Evolutionary conservation across 2,113 vertebrate species (phyloP).

Genomic region (Pseudois nayaur): DNA sequence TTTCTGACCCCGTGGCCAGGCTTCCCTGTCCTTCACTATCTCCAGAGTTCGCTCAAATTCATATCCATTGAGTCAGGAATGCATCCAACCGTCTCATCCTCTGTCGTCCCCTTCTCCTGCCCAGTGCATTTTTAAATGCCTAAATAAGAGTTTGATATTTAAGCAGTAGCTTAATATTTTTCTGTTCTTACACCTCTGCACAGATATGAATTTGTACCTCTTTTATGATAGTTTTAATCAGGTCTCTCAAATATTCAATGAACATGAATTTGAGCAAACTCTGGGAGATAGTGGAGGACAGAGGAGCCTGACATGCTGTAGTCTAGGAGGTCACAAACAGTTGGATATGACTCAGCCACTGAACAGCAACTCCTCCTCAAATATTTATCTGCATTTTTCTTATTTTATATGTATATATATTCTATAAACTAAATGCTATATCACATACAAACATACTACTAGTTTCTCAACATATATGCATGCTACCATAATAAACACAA

Average conservation of each 20-base stretch:
- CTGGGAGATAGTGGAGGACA: neutral
- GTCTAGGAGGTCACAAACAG: neutral
- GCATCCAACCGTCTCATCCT: neutral
- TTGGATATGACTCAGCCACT: neutral
- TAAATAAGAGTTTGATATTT: neutral
- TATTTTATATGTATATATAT: neutral
- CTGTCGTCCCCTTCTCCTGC: neutral
- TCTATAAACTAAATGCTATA: neutral
- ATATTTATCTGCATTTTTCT: neutral
- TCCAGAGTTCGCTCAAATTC: neutral
- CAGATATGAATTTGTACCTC: neutral
- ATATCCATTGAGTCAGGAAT: neutral
- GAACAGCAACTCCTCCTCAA: neutral
- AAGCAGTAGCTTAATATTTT: neutral
- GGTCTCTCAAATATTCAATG: neutral
- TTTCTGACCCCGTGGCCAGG: neutral
- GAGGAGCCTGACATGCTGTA: neutral
- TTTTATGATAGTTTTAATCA: neutral
- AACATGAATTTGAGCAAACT: neutral
- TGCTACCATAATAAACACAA: neutral
- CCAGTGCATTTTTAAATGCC: neutral
- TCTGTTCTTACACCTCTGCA: neutral
- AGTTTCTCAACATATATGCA: neutral
- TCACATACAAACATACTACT: neutral
- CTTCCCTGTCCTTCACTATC: neutral